These are phyloP conservation scores for Pseudomyrmex concolor DNA, from an alignment of 1,140 invertebrate species.

Conservation along the genomic window DNA sequence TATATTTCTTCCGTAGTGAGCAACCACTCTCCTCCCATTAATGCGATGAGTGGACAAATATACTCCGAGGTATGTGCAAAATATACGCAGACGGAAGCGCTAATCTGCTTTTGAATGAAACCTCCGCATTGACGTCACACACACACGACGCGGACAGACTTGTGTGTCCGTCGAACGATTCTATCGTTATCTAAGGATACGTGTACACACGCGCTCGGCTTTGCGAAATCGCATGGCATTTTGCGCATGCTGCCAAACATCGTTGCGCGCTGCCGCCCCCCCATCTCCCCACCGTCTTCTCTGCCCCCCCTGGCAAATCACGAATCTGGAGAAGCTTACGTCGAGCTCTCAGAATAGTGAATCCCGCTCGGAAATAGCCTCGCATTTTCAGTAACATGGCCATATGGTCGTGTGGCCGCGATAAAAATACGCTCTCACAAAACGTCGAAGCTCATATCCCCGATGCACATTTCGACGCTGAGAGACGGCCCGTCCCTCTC, in stretches of 20 bases:
- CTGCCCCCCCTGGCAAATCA: not conserved
- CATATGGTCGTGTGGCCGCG: constrained; percentile 34
- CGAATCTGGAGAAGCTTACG: constrained; percentile 33
- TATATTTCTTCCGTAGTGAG: too few species aligned
- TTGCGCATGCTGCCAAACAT: constrained; percentile 24
- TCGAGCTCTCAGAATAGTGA: constrained; percentile 43
- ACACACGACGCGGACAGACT: not conserved
- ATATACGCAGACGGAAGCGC: not conserved
- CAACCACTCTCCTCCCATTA: too few species aligned
- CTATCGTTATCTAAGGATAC: constrained; percentile 46
- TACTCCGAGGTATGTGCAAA: not conserved
- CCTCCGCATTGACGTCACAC: constrained; percentile 28
- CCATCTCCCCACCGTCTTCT: too few species aligned
- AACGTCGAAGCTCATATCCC: constrained; percentile 18
- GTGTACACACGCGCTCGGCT: not conserved
- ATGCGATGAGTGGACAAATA: not conserved
- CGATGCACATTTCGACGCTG: not conserved
- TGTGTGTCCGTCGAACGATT: not conserved
- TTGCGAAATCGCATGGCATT: constrained; percentile 36
- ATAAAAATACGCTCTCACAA: constrained; percentile 38
- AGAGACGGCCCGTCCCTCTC: not conserved
- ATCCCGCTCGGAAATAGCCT: constrained; percentile 43
- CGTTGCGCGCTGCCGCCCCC: too few species aligned
- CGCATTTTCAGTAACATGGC: constrained; percentile 51
- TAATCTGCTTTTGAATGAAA: constrained; percentile 44